These are phyloP conservation scores for Nomada fabriciana DNA, from an alignment of 2,888 invertebrate species.

Conservation along the genomic window DNA sequence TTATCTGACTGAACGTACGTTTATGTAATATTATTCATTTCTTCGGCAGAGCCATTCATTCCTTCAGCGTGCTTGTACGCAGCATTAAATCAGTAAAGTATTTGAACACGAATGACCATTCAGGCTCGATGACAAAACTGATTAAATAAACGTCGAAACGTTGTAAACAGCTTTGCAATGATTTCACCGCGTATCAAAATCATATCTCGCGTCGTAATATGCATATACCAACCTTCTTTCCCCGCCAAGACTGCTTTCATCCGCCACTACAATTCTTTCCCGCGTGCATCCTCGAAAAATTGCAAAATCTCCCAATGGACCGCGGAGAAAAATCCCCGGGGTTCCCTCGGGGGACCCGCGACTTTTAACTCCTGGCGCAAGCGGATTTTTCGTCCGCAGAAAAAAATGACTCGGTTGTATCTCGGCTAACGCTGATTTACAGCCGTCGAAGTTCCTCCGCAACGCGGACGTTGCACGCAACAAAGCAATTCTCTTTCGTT, in stretches of 20 bases:
- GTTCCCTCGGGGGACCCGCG: neutral
- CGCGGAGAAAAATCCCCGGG: neutral
- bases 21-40: neutral
- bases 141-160: too few relatives aligned
- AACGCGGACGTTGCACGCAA: conserved; percentile 2
- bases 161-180: too few relatives aligned
- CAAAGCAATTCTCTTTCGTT: conserved; percentile 8
- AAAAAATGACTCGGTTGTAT: conserved; percentile 15
- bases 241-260: too few relatives aligned
- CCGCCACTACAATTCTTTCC: too few relatives aligned
- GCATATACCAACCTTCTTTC: too few relatives aligned
- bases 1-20: neutral
- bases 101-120: neutral
- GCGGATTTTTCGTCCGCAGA: conserved; percentile 10
- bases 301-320: neutral
- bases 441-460: conserved; percentile 21
- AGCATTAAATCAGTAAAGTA: neutral
- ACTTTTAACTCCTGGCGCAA: neutral
- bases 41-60: too few relatives aligned
- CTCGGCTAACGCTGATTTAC: conserved; percentile 39
- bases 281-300: neutral
- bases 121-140: too few relatives aligned
- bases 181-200: too few relatives aligned
- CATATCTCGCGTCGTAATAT: too few relatives aligned
- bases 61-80: too few relatives aligned